Evolutionary conservation across 1,140 invertebrate species (phyloP).

Genomic region (Araneus ventricosus): DNA sequence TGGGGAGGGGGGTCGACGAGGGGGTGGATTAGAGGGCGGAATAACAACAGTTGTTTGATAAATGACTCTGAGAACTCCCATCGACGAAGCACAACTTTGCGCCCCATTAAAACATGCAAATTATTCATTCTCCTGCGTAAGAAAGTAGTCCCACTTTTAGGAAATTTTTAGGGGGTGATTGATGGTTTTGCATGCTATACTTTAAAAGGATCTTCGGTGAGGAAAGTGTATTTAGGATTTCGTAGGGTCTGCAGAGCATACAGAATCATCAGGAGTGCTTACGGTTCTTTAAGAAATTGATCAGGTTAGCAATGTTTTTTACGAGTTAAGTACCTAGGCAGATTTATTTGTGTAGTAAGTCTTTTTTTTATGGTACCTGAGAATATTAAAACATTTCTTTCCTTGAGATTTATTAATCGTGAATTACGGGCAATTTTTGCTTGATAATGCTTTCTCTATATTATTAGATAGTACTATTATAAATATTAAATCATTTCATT

Average conservation of each 20-base stretch:
- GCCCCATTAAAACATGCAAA: conserved; percentile 75
- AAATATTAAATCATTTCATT: too few relatives aligned
- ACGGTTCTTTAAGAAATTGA: conserved; percentile 28
- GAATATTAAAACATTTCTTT: not conserved
- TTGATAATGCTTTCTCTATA: too few relatives aligned
- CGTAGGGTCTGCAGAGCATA: not conserved
- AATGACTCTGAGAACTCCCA: conserved; percentile 69
- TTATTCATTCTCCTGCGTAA: conserved; percentile 72
- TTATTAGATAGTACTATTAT: too few relatives aligned
- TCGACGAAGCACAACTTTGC: conserved; percentile 69
- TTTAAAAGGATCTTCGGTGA: conserved; percentile 38
- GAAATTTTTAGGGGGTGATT: conserved; percentile 65
- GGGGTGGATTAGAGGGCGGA: not conserved
- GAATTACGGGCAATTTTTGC: too few relatives aligned
- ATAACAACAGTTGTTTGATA: conserved; percentile 69
- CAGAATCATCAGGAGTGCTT: not conserved
- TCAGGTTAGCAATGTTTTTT: not conserved
- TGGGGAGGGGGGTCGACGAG: not conserved
- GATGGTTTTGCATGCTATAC: conserved; percentile 50
- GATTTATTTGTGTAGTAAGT: not conserved
- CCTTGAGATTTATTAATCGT: too few relatives aligned
- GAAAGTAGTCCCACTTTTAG: conserved; percentile 70
- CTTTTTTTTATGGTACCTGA: too few relatives aligned
- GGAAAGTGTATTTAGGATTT: conserved; percentile 52
- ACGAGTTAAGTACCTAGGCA: not conserved